Evolutionary conservation across 1,140 invertebrate genomes (phyloP).

Genomic region (Aphaenogaster ashmeadi): DNA sequence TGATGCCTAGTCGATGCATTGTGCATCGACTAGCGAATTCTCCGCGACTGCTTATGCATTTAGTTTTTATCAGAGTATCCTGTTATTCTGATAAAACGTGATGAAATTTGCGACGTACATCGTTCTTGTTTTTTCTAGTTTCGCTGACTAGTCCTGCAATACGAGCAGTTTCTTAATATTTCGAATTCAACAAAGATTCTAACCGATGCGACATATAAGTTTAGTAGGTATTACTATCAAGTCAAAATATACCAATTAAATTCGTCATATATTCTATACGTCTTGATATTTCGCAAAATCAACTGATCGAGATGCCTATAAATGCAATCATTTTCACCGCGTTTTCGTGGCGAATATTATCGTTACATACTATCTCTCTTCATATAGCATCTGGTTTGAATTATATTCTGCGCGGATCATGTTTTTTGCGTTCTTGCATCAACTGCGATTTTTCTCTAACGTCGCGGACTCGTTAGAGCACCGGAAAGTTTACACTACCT

Average conservation of each 20-base stretch:
- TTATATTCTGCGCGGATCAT: constrained; percentile 69
- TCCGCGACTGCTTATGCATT: constrained; percentile 38
- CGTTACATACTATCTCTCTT: constrained; percentile 75
- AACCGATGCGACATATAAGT: neutral
- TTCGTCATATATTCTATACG: neutral
- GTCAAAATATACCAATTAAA: neutral
- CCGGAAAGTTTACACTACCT: neutral
- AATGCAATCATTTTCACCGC: constrained; percentile 39
- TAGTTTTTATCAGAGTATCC: constrained; percentile 31
- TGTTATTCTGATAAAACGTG: constrained; percentile 53
- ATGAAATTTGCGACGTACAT: constrained; percentile 64
- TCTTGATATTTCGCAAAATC: neutral
- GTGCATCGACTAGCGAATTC: constrained; percentile 48
- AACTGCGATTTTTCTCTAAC: constrained; percentile 31
- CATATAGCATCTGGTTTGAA: constrained; percentile 77
- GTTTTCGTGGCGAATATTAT: constrained; percentile 11
- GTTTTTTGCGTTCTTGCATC: constrained; percentile 66
- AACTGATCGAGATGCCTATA: neutral
- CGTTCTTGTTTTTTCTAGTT: constrained; percentile 22
- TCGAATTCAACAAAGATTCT: constrained; percentile 6
- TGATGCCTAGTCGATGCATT: constrained; percentile 1
- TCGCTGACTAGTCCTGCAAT: constrained; percentile 22
- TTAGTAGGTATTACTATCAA: neutral
- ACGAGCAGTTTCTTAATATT: neutral
- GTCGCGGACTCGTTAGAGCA: constrained; percentile 13